These are phyloP conservation scores for Semotilus atromaculatus DNA, from an alignment of 2,797 vertebrate genomes.

Conservation along the genomic window DNA sequence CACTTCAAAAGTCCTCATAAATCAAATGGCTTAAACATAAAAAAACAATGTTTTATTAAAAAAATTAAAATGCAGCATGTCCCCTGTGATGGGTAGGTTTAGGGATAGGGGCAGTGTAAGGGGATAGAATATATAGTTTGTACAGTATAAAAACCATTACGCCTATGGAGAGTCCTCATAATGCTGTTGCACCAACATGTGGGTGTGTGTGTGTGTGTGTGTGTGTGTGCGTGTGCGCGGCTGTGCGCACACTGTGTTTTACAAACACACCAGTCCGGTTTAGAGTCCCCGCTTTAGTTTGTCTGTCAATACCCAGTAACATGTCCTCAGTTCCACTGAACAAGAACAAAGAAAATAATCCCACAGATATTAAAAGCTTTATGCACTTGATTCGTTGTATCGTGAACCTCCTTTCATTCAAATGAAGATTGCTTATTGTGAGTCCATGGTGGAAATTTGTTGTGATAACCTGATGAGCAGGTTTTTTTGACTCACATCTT, in stretches of 20 bases:
- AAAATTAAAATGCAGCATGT: too few relatives aligned
- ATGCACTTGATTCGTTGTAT: background rate
- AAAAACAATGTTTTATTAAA: too few relatives aligned
- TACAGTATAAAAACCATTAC: too few relatives aligned
- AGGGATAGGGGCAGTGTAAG: too few relatives aligned
- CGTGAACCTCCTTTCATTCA: conserved; percentile 24
- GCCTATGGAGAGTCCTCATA: too few relatives aligned
- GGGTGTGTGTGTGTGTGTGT: too few relatives aligned
- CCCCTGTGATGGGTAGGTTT: too few relatives aligned
- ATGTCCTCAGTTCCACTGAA: conserved; percentile 48
- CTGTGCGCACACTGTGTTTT: background rate
- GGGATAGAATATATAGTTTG: too few relatives aligned
- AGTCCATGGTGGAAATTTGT: background rate
- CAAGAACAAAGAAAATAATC: conserved; percentile 20
- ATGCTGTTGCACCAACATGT: too few relatives aligned
- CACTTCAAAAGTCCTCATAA: too few relatives aligned
- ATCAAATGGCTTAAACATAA: too few relatives aligned
- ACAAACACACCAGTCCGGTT: conserved; percentile 37
- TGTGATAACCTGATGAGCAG: conserved; percentile 26
- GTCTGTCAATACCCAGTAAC: conserved; percentile 11
- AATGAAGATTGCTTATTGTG: conserved; percentile 4
- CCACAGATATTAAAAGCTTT: conserved; percentile 19
- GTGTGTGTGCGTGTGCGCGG: too few relatives aligned
- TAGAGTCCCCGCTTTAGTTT: conserved; percentile 5
- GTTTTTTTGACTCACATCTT: conserved; percentile 2